These are phyloP conservation scores for Tursiops truncatus DNA, from an alignment of 2,113 vertebrate genomes.

Conservation along the genomic window DNA sequence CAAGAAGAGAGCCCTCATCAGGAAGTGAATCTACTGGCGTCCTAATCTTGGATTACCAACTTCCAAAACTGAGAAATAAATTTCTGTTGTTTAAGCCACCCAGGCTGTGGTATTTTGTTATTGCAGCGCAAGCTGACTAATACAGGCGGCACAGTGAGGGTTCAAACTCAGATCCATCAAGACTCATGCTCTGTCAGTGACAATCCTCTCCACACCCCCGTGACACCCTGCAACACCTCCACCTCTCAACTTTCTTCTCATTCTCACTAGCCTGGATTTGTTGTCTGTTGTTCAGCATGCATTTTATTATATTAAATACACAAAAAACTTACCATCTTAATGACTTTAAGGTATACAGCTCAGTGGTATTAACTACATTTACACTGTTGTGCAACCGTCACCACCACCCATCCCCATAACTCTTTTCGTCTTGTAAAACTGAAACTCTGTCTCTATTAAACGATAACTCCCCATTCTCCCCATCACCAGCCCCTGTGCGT, in stretches of 20 bases:
- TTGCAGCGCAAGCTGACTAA: background rate
- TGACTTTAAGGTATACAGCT: background rate
- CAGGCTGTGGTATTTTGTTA: background rate
- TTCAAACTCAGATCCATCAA: background rate
- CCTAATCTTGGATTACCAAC: background rate
- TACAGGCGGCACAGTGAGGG: background rate
- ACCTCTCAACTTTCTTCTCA: background rate
- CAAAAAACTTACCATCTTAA: background rate
- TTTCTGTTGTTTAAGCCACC: background rate
- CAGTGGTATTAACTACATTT: no score
- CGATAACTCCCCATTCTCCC: background rate
- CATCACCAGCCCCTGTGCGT: background rate
- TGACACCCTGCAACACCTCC: background rate
- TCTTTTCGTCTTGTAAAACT: background rate
- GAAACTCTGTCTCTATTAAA: background rate
- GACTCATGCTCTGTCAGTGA: background rate
- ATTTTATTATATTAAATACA: background rate
- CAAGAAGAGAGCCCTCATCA: background rate
- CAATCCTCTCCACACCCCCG: no score
- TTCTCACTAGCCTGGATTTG: background rate
- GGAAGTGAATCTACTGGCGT: background rate
- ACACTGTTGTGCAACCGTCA: background rate
- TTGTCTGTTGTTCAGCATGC: background rate
- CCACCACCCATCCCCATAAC: background rate
- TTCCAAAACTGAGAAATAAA: background rate